Percentiles rank a stretch among this genome's conserved stretches.
These are phyloP conservation scores for Taxidea taxus DNA, from an alignment of 2,113 vertebrate genomes.

Conservation along the genomic window DNA sequence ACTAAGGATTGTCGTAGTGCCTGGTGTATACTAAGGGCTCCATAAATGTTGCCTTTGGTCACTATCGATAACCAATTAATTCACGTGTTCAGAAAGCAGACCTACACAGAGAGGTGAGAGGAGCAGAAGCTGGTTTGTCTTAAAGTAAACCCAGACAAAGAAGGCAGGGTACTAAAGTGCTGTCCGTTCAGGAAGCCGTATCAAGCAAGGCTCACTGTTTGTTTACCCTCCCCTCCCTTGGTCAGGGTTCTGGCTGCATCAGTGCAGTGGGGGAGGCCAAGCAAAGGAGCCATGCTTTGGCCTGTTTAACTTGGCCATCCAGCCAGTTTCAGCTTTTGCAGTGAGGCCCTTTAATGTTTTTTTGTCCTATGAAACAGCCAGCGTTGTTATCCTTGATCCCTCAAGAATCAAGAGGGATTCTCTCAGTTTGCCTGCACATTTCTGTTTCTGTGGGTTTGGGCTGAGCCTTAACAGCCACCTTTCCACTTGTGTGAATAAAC, in stretches of 20 bases:
- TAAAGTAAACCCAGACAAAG: background rate
- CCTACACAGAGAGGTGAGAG: background rate
- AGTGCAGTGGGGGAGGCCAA: background rate
- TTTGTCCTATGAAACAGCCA: background rate
- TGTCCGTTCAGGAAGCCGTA: constrained; percentile 25
- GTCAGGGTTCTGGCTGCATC: background rate
- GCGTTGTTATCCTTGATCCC: constrained; percentile 29
- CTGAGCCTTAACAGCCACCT: background rate
- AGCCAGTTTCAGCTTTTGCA: background rate
- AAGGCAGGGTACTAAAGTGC: constrained; percentile 46
- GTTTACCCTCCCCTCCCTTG: background rate
- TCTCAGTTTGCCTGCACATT: constrained; percentile 31
- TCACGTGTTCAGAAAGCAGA: background rate
- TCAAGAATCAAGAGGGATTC: constrained; percentile 12
- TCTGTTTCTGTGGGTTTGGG: background rate
- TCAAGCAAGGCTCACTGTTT: constrained; percentile 57
- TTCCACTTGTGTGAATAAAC: background rate
- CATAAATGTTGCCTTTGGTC: background rate
- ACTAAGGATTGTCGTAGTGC: too few relatives aligned
- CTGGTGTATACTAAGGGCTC: too few relatives aligned
- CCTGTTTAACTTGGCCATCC: constrained; percentile 52
- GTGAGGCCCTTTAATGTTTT: background rate
- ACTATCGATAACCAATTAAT: background rate
- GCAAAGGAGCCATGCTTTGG: background rate
- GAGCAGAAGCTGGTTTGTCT: background rate